phyloP scores from a whole-genome alignment of 2,797 vertebrate genomes.

The Sebastes oblongus region DNA sequence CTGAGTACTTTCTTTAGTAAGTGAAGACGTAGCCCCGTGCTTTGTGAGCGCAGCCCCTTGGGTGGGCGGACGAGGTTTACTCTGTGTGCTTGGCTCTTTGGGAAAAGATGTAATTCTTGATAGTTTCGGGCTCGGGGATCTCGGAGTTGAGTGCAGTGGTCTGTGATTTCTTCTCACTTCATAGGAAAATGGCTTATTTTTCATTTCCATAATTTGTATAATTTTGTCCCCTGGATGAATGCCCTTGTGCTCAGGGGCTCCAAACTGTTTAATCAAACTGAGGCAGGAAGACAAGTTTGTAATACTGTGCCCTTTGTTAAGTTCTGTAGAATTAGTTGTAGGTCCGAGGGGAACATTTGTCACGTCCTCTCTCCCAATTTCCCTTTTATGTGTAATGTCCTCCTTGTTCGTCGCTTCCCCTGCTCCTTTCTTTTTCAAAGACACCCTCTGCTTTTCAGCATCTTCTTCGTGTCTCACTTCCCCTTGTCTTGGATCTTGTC shows the following conservation, averaged over 20 bases:
- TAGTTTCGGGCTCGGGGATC: slow-evolving; percentile 15
- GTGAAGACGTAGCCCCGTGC: not conserved
- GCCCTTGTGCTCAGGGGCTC: slow-evolving; percentile 3
- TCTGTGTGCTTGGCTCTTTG: slow-evolving; percentile 6
- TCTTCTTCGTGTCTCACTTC: not conserved
- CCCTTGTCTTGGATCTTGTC: slow-evolving; percentile 4
- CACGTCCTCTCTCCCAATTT: slow-evolving; percentile 33
- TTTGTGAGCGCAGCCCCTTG: not conserved
- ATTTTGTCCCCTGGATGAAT: slow-evolving; percentile 36
- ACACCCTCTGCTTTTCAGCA: slow-evolving; percentile 10
- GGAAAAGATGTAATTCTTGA: slow-evolving; percentile 18
- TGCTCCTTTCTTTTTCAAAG: slow-evolving; percentile 2
- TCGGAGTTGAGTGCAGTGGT: slow-evolving; percentile 13
- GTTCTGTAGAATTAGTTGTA: slow-evolving; percentile 30
- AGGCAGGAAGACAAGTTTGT: slow-evolving; percentile 32
- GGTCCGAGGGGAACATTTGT: slow-evolving; percentile 45
- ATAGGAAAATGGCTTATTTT: slow-evolving; percentile 46
- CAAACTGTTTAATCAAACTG: slow-evolving; percentile 60
- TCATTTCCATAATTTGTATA: slow-evolving; percentile 28
- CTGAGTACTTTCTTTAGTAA: not conserved
- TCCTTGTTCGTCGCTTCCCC: not conserved
- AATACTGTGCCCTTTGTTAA: slow-evolving; percentile 26
- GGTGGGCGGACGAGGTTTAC: slow-evolving; percentile 2
- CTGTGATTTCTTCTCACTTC: slow-evolving; percentile 47
- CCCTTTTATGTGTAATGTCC: slow-evolving; percentile 32